Evolutionary conservation across 2,797 vertebrate species (phyloP).

Genomic region (Trachurus trachurus): DNA sequence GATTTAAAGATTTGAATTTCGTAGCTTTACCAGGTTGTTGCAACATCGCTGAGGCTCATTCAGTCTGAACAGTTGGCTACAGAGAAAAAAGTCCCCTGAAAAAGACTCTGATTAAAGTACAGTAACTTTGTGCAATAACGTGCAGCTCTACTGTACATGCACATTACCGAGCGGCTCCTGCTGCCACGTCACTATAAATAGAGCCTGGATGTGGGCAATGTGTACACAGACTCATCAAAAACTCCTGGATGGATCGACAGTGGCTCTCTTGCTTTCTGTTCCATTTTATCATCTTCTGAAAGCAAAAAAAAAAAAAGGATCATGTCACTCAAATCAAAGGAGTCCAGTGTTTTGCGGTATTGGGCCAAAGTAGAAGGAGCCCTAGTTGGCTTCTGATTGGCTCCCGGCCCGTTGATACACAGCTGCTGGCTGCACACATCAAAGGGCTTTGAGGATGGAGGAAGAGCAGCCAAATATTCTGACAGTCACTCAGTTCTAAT

Average conservation of each 20-base stretch:
- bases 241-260: conserved; percentile 13
- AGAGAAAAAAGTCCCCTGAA: background rate
- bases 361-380: conserved; percentile 47
- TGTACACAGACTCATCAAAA: conserved; percentile 22
- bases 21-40: background rate
- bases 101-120: conserved; percentile 17
- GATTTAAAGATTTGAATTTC: background rate
- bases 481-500: conserved; percentile 62
- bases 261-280: conserved; percentile 8
- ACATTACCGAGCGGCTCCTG: background rate
- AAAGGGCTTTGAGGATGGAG: conserved; percentile 56
- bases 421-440: conserved; percentile 69
- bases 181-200: background rate
- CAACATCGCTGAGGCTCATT: conserved; percentile 24
- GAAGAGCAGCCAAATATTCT: conserved; percentile 64
- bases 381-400: conserved; percentile 61
- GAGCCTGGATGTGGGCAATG: background rate
- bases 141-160: conserved; percentile 6
- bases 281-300: conserved; percentile 32
- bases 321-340: conserved; percentile 56
- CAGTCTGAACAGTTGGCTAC: background rate
- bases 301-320: conserved; percentile 35
- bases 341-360: conserved; percentile 45
- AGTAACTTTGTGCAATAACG: background rate
- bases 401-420: conserved; percentile 54